Evolutionary conservation across 2,113 vertebrate genomes (phyloP).

Genomic region (Malurus melanocephalus): DNA sequence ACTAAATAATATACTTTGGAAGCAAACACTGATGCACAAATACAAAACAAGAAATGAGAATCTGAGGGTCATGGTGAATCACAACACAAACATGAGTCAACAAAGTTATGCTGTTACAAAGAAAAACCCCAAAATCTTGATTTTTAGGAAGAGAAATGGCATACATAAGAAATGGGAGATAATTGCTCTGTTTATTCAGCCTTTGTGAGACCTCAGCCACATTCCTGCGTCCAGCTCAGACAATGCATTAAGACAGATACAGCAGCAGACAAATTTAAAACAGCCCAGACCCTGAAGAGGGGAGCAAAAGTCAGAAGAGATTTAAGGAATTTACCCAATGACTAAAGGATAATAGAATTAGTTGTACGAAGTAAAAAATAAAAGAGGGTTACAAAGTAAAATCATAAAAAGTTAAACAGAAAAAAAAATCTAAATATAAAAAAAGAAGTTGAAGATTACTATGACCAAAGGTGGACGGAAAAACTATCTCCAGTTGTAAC

Average conservation of each 20-base stretch:
- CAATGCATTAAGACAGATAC: not conserved
- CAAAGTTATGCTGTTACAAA: not conserved
- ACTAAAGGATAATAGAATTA: not conserved
- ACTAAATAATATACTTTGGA: not conserved
- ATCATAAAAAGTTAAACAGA: not conserved
- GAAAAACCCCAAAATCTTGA: not conserved
- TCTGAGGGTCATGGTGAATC: not conserved
- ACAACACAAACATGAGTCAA: constrained; percentile 15
- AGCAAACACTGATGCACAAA: not conserved
- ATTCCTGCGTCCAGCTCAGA: constrained; percentile 21
- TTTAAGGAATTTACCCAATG: not conserved
- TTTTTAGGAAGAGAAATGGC: constrained; percentile 3
- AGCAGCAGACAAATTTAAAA: constrained; percentile 15
- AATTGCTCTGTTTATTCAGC: constrained; percentile 30
- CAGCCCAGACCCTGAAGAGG: not conserved
- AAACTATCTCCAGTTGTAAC: not conserved
- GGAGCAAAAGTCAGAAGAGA: not conserved
- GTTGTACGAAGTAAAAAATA: not conserved
- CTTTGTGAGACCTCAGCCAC: constrained; percentile 5
- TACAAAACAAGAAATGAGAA: constrained; percentile 18
- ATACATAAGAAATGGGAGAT: not conserved
- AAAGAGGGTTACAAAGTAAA: not conserved
- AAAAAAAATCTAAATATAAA: not conserved
- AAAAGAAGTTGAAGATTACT: not conserved
- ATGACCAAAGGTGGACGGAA: not conserved